phyloP scores from a whole-genome alignment of 1,140 invertebrate species.

The Ectropis grisescens region DNA sequence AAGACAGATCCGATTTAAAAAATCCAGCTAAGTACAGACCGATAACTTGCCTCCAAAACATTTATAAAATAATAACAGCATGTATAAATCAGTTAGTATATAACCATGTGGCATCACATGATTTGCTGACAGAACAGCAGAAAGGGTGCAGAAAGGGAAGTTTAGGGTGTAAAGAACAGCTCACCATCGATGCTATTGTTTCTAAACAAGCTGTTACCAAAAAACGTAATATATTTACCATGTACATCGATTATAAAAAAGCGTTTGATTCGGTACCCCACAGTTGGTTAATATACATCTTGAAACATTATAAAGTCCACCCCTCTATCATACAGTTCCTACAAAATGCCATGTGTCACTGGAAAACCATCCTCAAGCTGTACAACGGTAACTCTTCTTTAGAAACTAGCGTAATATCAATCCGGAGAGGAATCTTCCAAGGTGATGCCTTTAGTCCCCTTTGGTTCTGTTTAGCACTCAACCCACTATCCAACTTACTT shows the following conservation, averaged over 20 bases:
- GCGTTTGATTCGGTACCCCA: constrained; percentile 7
- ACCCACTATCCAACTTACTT: no score
- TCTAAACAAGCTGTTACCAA: not conserved
- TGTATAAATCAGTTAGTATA: constrained; percentile 3
- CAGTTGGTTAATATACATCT: constrained; percentile 3
- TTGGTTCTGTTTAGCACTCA: constrained; percentile 18
- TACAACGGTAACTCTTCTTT: constrained; percentile 1
- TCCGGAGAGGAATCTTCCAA: constrained; percentile 18
- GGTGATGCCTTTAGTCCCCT: constrained; percentile 17
- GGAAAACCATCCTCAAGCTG: constrained; percentile 9
- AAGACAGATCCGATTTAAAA: no score
- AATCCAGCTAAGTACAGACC: constrained; percentile 1
- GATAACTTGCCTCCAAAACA: constrained; percentile 4
- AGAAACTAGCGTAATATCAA: constrained; percentile 1
- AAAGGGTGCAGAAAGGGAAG: constrained; percentile 5
- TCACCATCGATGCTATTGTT: constrained; percentile 7
- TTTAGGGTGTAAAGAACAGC: constrained; percentile 5
- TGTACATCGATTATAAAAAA: constrained; percentile 10
- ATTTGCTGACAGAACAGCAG: constrained; percentile 1
- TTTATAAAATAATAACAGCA: constrained; percentile 7
- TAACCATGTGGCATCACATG: not conserved
- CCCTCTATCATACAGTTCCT: no score
- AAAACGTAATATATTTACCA: not conserved
- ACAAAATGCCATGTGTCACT: no score
- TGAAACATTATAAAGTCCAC: constrained; percentile 7